Base-by-base conservation (phyloP, 2,797 vertebrate species). In the Enteromius unitaeniatus region DNA sequence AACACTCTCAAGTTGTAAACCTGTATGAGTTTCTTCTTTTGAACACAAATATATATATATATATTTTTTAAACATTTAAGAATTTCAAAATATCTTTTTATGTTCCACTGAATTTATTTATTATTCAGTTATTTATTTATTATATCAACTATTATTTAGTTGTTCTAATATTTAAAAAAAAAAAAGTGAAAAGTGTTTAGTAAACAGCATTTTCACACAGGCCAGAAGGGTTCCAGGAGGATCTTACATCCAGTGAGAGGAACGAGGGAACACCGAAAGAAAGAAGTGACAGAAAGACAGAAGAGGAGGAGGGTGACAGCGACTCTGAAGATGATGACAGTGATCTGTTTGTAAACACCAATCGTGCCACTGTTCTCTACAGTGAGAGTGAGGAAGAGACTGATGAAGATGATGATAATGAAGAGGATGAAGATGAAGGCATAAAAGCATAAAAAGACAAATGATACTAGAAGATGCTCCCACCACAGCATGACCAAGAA, bases 331-430 rank as follows among this genome's bases (percentile, higher is more conserved):
- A 95, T 0, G 95, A 97, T 0, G 96, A 98, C 65, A 93, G 94
- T 0, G 96, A 97, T 87, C 93, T 98, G 53, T 98, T 98, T 81
- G 96, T 98, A 14, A 98, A 98, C 92, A 97, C 96, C 53, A 98
- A 98, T 88, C 95, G 94, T 51, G 88, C 90, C 17, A 95, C 95
- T 72, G 95, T 94, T 79, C 92, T 94, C 58, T 96, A 96, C 88
- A 95, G 93, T 0, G 96, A 97, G 84, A 97, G 96, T 62, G 94
- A 95, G 17, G 93, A 94, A 47, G 91, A 92, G 8, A 78, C 78
- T 0, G 94, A 92, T 2, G 82, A 79, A 1, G 28, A 2, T 21
- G 64, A 67, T 1, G 11, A 40, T 68, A 23, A 28, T 1, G 89
- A 91, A 1, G 86, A 87, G 0, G 88, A 91, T n/a, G 90, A 89